Conservation (phyloP, 2,888 invertebrate genomes). For the Drosophila cyrtoloma region DNA sequence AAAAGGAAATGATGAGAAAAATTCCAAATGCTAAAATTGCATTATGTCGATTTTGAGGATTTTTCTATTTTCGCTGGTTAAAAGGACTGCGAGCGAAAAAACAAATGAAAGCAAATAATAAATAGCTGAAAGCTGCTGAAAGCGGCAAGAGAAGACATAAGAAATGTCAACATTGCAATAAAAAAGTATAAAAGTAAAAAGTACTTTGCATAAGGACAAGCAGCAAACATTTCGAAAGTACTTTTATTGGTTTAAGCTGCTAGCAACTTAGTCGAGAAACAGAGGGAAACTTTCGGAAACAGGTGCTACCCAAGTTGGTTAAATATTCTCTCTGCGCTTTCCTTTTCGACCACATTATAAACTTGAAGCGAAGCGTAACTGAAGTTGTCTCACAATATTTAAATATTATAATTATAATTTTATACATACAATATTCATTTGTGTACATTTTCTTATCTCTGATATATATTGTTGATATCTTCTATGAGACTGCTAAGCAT, state of each 20-base stretch:
- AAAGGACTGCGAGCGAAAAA: slow-evolving; percentile 19
- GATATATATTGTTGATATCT: neutral
- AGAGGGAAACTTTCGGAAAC: slow-evolving; percentile 13
- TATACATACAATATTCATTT: neutral
- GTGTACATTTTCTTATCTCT: neutral
- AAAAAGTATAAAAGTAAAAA: slow-evolving; percentile 40
- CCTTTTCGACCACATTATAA: slow-evolving; percentile 1
- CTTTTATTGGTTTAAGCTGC: slow-evolving; percentile 67
- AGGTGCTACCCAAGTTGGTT: slow-evolving; percentile 34
- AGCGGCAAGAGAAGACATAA: slow-evolving; percentile 50
- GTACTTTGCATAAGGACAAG: slow-evolving; percentile 22
- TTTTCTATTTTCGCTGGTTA: slow-evolving; percentile 49
- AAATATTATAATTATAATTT: neutral
- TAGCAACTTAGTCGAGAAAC: slow-evolving; percentile 9
- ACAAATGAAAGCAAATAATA: slow-evolving; percentile 26
- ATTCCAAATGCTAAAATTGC: slow-evolving; percentile 68
- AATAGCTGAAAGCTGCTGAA: slow-evolving; percentile 35
- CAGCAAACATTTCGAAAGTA: slow-evolving; percentile 37
- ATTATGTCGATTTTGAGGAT: slow-evolving; percentile 76
- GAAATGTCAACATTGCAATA: slow-evolving; percentile 55
- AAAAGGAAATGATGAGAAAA: slow-evolving; percentile 52
- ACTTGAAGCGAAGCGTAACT: neutral
- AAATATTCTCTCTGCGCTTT: neutral
- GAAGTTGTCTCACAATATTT: neutral
- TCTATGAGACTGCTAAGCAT: neutral